A percentile compares a stretch with the other conserved stretches of the same genome.
phyloP scores from a whole-genome alignment of 2,888 invertebrate genomes.

The Catocala nupta region DNA sequence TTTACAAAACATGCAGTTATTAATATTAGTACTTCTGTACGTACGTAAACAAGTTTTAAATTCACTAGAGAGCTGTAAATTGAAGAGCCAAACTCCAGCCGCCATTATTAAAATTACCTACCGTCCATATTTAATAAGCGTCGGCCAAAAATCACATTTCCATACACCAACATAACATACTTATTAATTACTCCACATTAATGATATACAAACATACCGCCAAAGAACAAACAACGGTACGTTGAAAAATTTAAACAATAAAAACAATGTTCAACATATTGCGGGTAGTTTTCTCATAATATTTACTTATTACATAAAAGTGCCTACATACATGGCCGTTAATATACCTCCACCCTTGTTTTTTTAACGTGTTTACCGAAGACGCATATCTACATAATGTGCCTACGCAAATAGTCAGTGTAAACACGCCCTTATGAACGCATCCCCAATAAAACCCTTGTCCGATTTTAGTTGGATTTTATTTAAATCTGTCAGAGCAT shows the following conservation, averaged over 20 bases:
- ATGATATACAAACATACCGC: conserved; percentile 49
- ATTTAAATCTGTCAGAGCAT: conserved; percentile 55
- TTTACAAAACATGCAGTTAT: too few relatives aligned
- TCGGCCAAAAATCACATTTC: conserved; percentile 32
- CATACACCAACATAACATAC: conserved; percentile 30
- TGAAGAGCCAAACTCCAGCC: neutral
- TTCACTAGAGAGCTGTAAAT: neutral
- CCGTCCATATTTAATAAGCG: conserved; percentile 16
- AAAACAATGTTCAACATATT: conserved; percentile 65
- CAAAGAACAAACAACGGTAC: conserved; percentile 53
- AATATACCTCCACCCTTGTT: conserved; percentile 81
- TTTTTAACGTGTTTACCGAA: conserved; percentile 85
- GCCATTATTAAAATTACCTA: neutral
- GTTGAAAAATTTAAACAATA: conserved; percentile 67
- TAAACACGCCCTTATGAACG: conserved; percentile 83
- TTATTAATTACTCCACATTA: conserved; percentile 52
- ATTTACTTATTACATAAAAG: conserved; percentile 63
- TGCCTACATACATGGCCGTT: conserved; percentile 43
- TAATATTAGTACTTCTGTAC: too few relatives aligned
- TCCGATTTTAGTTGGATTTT: conserved; percentile 64
- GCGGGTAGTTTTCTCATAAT: conserved; percentile 54
- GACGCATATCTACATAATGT: conserved; percentile 84
- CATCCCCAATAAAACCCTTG: conserved; percentile 72
- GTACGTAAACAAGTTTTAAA: too few relatives aligned
- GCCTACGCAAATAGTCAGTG: conserved; percentile 81